Evolutionary conservation across 2,113 vertebrate species (phyloP), one percentile per base, ranked within the genome.

Genomic region (Gambusia affinis): DNA sequence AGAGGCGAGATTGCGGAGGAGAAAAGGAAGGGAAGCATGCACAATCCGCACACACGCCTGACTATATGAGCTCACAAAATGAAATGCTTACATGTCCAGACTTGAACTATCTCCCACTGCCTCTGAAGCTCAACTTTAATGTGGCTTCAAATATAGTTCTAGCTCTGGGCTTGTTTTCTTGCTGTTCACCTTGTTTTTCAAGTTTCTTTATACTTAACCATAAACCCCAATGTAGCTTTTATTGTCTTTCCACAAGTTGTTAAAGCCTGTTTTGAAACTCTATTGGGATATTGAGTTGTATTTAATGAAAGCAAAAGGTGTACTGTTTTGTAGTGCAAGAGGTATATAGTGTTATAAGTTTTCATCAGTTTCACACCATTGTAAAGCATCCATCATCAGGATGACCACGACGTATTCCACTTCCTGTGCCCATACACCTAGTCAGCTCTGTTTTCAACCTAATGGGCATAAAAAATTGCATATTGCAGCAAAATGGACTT

Each of bases 381-480:
- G 72, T 72, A 62, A 69, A 60, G 79, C 91, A 92, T 94, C 87
- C 92, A 92, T 94, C 93, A 93, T 78, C 39, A 31, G 63, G 79
- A 76, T 60, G 79, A 89, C 85, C 29, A 61, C 76, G 79, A 87
- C 87, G 75, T 89, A 91, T 90, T 88, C 83, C 65, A 76, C 87
- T 89, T 93, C 79, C 81, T 86, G 80, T 86, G 85, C 76, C 91
- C 89, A 71, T 83, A 79, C 90, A 91, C 92, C 86, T 85, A 89
- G 88, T 93, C 94, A 94, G 94, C 94, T 93, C 79, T 91, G 91
- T 93, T 95, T 93, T 92, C 89, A 78, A 93, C 83, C 83, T 93
- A 95, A 93, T 92, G 88, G 92, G 92, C 90, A 89, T 92, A 86
- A 92, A 93, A 94, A 94, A 92, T 90, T 92, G 92, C 91, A 91